Percentiles rank a stretch among this genome's conserved stretches.
phyloP scores from a whole-genome alignment of 2,888 invertebrate genomes.

The Cataglyphis altisquamis region DNA sequence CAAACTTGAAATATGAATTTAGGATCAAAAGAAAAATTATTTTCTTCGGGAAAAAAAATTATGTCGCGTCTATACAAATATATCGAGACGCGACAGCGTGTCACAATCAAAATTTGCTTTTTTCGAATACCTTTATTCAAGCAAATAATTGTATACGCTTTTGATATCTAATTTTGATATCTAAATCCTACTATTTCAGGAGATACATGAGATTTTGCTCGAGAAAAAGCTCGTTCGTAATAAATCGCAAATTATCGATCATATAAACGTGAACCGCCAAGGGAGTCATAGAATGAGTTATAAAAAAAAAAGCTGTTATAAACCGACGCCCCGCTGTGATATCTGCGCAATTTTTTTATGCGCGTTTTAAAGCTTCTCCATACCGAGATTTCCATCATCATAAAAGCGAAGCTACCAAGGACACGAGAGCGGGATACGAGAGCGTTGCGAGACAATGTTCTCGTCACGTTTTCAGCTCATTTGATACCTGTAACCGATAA shows the following conservation, averaged over 20 bases:
- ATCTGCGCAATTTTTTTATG: constrained; percentile 34
- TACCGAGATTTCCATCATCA: constrained; percentile 27
- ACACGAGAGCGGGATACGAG: constrained; percentile 28
- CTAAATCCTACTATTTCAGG: neutral
- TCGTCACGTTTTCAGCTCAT: constrained; percentile 71
- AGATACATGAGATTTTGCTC: constrained; percentile 13
- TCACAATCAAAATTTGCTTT: neutral
- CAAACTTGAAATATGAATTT: no score
- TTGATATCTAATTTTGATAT: neutral
- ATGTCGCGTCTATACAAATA: neutral
- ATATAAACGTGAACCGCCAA: neutral
- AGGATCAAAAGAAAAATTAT: no score
- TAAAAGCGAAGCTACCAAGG: constrained; percentile 31
- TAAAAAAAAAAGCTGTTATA: constrained; percentile 9
- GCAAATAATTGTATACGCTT: neutral
- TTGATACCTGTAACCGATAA: constrained; percentile 69
- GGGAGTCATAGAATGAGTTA: constrained; percentile 5
- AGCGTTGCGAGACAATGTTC: constrained; percentile 57
- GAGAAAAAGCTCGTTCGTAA: neutral
- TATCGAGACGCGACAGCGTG: neutral
- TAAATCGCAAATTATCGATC: constrained; percentile 4
- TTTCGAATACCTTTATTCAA: neutral
- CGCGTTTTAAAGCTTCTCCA: constrained; percentile 7
- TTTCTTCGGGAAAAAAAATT: no score
- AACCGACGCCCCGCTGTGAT: neutral